These are phyloP conservation scores for Gallinago jamesoni DNA, from an alignment of 2,113 vertebrate genomes.

Conservation along the genomic window DNA sequence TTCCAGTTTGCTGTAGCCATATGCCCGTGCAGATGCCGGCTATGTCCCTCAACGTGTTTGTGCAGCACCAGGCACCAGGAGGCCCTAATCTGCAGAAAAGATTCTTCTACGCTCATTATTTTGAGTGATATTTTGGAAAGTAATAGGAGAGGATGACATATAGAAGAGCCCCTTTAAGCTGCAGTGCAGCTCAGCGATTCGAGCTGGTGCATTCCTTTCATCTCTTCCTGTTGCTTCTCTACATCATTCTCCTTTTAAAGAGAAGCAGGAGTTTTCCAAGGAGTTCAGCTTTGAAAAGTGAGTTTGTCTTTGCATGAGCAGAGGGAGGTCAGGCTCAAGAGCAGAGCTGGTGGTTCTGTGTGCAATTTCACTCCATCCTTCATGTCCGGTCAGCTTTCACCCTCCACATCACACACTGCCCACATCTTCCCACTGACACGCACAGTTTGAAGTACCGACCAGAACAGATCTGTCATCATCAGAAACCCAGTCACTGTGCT, in stretches of 20 bases:
- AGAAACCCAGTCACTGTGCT: neutral
- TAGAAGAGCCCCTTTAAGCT: neutral
- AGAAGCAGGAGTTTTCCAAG: neutral
- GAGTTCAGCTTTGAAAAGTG: neutral
- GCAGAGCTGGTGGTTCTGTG: neutral
- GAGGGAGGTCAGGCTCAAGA: neutral
- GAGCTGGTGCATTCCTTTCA: neutral
- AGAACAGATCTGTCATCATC: neutral
- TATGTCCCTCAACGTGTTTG: neutral
- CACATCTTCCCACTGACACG: neutral
- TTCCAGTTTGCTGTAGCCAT: neutral
- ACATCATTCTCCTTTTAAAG: neutral
- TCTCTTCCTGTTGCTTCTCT: neutral
- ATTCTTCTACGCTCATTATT: neutral
- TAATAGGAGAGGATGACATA: neutral
- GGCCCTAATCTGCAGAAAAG: neutral
- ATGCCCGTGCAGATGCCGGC: neutral
- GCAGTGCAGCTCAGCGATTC: neutral
- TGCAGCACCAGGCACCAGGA: neutral
- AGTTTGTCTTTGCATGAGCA: neutral
- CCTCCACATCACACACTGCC: neutral
- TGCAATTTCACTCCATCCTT: neutral
- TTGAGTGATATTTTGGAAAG: slow-evolving; percentile 15
- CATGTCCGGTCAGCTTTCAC: neutral
- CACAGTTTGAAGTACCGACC: neutral